Percentiles rank a stretch among this genome's conserved stretches.
These are phyloP conservation scores for Nothobranchius kuhntae DNA, from an alignment of 2,113 vertebrate genomes.

Conservation along the genomic window DNA sequence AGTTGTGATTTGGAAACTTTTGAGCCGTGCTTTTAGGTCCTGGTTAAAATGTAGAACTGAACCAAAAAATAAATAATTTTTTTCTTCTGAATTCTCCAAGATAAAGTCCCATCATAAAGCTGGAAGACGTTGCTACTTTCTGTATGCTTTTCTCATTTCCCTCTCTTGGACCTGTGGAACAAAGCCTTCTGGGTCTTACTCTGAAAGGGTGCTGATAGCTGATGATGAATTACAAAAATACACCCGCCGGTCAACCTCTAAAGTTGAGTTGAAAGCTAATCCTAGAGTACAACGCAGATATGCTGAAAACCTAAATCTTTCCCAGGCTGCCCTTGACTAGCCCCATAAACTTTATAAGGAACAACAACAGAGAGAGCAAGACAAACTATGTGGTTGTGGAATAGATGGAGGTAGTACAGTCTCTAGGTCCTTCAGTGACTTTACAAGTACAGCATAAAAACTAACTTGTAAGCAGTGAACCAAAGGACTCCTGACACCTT, in stretches of 20 bases:
- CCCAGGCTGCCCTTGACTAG: slow-evolving; percentile 14
- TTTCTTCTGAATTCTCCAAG: too few relatives aligned
- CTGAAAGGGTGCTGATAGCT: slow-evolving; percentile 17
- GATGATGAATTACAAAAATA: slow-evolving; percentile 41
- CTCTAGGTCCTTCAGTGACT: too few relatives aligned
- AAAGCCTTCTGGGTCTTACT: slow-evolving; percentile 16
- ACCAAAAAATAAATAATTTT: too few relatives aligned
- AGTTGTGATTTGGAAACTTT: slow-evolving; percentile 40
- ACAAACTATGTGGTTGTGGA: too few relatives aligned
- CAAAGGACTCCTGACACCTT: too few relatives aligned
- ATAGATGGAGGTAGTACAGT: too few relatives aligned
- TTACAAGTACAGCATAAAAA: too few relatives aligned
- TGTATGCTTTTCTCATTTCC: slow-evolving; percentile 18
- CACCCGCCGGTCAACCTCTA: slow-evolving; percentile 22
- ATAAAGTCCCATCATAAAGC: slow-evolving; percentile 3
- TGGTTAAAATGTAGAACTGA: slow-evolving; percentile 1
- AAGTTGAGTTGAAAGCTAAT: slow-evolving; percentile 24
- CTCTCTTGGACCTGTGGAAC: slow-evolving; percentile 35
- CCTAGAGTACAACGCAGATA: slow-evolving; percentile 1
- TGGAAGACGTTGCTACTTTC: slow-evolving; percentile 3
- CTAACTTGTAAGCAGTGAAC: too few relatives aligned
- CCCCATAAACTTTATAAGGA: slow-evolving; percentile 1
- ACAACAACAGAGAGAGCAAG: slow-evolving; percentile 23
- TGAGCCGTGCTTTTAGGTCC: slow-evolving; percentile 10
- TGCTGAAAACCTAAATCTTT: slow-evolving; percentile 30